These are phyloP conservation scores for Vombatus ursinus DNA, from an alignment of 2,113 vertebrate species.

Conservation along the genomic window DNA sequence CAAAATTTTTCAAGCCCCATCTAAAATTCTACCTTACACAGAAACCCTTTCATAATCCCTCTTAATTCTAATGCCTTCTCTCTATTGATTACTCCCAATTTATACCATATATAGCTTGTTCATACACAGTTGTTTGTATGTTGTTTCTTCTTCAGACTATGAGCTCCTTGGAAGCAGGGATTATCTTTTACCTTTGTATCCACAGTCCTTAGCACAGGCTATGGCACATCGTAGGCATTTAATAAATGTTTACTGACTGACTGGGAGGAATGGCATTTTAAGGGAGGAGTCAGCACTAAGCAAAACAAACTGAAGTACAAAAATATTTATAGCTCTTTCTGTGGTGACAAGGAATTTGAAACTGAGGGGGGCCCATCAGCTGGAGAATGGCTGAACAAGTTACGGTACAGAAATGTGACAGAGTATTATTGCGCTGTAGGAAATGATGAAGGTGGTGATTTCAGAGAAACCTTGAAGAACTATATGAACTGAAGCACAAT, in stretches of 20 bases:
- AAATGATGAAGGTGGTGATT: neutral
- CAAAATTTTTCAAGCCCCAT: neutral
- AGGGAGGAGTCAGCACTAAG: neutral
- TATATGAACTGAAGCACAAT: neutral
- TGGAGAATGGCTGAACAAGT: neutral
- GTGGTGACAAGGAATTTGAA: neutral
- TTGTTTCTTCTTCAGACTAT: neutral
- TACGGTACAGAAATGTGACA: neutral
- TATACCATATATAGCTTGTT: too few relatives aligned
- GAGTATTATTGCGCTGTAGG: neutral
- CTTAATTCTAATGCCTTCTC: neutral
- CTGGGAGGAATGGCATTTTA: neutral
- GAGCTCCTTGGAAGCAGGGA: neutral
- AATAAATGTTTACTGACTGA: neutral
- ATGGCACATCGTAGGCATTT: neutral
- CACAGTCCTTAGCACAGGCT: neutral
- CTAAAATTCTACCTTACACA: neutral
- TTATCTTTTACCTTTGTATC: neutral
- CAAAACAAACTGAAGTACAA: neutral
- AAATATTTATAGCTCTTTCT: neutral
- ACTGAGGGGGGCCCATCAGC: neutral
- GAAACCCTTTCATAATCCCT: neutral
- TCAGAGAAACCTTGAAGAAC: neutral
- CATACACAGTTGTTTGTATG: neutral
- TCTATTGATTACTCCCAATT: neutral